phyloP scores from a whole-genome alignment of 2,888 invertebrate species.

The Tipula lateralis region DNA sequence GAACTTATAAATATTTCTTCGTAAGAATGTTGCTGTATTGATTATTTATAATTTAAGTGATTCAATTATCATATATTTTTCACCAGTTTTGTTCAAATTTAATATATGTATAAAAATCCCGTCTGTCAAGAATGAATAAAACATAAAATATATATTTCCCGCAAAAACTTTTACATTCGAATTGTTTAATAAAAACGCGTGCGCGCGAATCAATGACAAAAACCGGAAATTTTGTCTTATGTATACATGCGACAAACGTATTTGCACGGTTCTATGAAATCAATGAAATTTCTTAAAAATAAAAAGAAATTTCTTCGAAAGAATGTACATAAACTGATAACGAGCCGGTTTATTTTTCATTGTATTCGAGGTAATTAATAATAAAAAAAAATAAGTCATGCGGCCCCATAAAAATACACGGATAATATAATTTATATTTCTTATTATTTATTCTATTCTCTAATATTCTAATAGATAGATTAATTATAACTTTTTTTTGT shows the following conservation, averaged over 20 bases:
- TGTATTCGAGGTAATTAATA: neutral
- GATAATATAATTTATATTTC: neutral
- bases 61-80: neutral
- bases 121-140: neutral
- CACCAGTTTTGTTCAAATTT: neutral
- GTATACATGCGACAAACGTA: neutral
- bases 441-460: neutral
- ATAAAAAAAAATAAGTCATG: neutral
- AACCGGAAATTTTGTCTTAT: neutral
- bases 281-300: constrained; percentile 19
- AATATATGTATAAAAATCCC: neutral
- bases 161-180: neutral
- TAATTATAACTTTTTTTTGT: neutral
- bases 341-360: neutral
- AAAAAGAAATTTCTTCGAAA: neutral
- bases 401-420: neutral
- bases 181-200: neutral
- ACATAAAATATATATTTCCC: neutral
- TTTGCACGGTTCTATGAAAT: neutral
- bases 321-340: neutral
- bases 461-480: neutral
- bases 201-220: neutral
- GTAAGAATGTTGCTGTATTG: no score
- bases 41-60: neutral
- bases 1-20: neutral